phyloP scores from a whole-genome alignment of 2,888 invertebrate species.

The Eristalis tenax region DNA sequence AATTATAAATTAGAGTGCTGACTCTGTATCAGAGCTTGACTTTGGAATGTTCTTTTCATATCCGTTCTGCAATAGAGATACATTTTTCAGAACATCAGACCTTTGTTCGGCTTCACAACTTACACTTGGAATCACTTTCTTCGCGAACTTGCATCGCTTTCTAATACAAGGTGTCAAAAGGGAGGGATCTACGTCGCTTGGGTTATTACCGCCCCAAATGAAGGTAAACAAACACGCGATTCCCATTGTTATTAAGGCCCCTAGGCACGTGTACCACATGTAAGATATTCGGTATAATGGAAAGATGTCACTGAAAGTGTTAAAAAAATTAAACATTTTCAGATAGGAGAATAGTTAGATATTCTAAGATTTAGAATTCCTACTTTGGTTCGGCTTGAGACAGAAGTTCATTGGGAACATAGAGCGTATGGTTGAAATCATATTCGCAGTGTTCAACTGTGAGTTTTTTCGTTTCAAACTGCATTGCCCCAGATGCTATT shows the following conservation, averaged over 20 bases:
- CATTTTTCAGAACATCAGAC: background rate
- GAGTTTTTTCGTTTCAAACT: slow-evolving; percentile 86
- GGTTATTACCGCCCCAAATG: slow-evolving; percentile 82
- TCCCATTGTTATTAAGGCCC: slow-evolving; percentile 83
- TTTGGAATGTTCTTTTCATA: slow-evolving; percentile 75
- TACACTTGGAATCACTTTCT: slow-evolving; percentile 71
- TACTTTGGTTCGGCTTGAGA: slow-evolving; percentile 74
- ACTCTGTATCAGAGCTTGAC: slow-evolving; percentile 36
- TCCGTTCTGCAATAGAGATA: slow-evolving; percentile 72
- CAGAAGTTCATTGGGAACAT: slow-evolving; percentile 72
- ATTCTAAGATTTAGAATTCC: slow-evolving; percentile 36
- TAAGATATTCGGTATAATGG: slow-evolving; percentile 88
- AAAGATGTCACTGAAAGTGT: slow-evolving; percentile 77
- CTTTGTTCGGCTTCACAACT: slow-evolving; percentile 12
- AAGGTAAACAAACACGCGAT: slow-evolving; percentile 78
- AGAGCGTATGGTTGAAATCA: slow-evolving; percentile 81
- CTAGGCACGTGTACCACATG: slow-evolving; percentile 89
- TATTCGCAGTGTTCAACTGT: slow-evolving; percentile 85
- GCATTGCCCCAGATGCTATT: slow-evolving; percentile 84
- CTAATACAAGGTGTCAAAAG: slow-evolving; percentile 85
- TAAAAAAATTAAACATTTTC: background rate
- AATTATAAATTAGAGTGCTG: slow-evolving; percentile 33
- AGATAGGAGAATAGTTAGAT: too few species aligned
- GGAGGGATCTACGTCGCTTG: slow-evolving; percentile 83
- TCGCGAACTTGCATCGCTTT: slow-evolving; percentile 73